Base-by-base conservation (phyloP, 1,140 invertebrate genomes). In the Lordiphosa collinella region DNA sequence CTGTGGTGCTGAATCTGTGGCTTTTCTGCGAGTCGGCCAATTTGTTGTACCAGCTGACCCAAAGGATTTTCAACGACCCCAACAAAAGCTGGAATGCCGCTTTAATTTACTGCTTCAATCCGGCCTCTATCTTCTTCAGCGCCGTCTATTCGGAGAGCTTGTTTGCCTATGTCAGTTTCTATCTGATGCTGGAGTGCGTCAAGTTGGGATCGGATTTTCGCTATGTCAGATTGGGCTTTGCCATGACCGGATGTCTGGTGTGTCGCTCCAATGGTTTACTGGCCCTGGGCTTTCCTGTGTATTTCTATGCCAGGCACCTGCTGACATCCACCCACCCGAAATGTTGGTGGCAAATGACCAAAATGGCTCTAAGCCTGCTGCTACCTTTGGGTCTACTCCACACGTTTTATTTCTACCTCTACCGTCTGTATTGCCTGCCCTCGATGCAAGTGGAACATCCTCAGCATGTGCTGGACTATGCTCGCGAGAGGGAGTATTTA, bases 111-210 rank as follows among this genome's bases (percentile, higher is more conserved):
- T 96, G 95, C 89, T 92, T 98, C 34, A 99, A 97, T 91, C 98
- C 98, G 51, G 97, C 97, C 0, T 96, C 94, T 60, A 94, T 99
- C 84, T 99, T 99, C 89, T 98, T 99, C 86, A 92, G 93, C 38
- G 96, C 97, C 2, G 92, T 94, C 49, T 99, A 99, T 90, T 95
- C 97, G 4, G 98, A 99, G 90, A 93, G 93, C 34, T 88, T 98
- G 25, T 99, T 96, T 91, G 91, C 93, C 8, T 95, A 93, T 74
- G 90, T 96, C 40, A 94, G 94, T 12, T 96, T 98, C 85, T 91
- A 91, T 22, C 92, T 93, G 25, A 94, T 99, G 92, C 89, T 94
- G 8, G 91, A 91, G 73, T 92, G 91, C 89, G 44, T 74, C 2
- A 52, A 56, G 4, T 54, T 71, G 7, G 49, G 75, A 13, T 47